A percentile compares a stretch with the other conserved stretches of the same genome.
Conservation (phyloP, 2,113 vertebrate genomes). For the Sprattus sprattus region DNA sequence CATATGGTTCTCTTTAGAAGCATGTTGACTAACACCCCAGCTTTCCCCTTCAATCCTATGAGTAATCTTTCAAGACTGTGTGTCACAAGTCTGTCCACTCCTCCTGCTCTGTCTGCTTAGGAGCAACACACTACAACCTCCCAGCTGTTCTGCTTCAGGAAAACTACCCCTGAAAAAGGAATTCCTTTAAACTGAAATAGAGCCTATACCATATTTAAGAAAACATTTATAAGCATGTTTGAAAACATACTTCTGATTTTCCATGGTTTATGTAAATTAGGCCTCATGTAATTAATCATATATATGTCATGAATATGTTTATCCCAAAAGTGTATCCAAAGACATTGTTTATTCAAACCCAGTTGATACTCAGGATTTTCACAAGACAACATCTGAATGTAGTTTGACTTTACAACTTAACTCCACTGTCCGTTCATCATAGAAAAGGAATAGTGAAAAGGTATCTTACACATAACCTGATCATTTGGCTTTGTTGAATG, state of each 20-base stretch:
- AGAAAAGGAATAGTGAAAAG: not conserved
- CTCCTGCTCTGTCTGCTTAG: conserved; percentile 26
- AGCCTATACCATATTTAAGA: conserved; percentile 17
- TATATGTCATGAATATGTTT: too few relatives aligned
- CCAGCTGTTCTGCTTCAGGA: not conserved
- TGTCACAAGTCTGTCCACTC: conserved; percentile 31
- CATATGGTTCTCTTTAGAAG: conserved; percentile 65
- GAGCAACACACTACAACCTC: not conserved
- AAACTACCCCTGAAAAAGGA: conserved; percentile 4
- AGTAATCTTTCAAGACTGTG: conserved; percentile 35
- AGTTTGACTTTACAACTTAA: not conserved
- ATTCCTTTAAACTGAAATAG: conserved; percentile 19
- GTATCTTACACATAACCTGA: not conserved
- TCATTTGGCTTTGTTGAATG: not conserved
- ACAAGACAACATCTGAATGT: not conserved
- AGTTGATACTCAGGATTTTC: not conserved
- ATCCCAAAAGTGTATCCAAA: too few relatives aligned
- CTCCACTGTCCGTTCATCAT: not conserved
- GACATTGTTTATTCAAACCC: too few relatives aligned
- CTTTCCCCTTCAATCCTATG: conserved; percentile 14
- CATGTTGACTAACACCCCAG: conserved; percentile 51
- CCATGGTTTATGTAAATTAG: too few relatives aligned
- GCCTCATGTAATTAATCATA: too few relatives aligned
- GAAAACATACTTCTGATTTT: too few relatives aligned
- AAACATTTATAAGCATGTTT: not conserved